Conservation (phyloP, 2,797 vertebrate genomes). For the Decapterus maruadsi region DNA sequence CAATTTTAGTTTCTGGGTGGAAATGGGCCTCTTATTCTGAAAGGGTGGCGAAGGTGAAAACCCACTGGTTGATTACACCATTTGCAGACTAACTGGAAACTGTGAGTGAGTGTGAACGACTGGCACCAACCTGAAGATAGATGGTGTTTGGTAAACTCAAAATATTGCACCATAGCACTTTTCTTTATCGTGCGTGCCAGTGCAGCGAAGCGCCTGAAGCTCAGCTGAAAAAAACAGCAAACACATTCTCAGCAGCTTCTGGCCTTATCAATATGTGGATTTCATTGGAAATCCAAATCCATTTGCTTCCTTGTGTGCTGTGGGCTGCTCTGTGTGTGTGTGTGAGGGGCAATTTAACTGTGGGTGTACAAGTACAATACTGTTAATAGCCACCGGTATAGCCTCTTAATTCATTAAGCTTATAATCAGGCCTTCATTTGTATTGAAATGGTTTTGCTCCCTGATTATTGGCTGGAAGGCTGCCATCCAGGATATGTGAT, state of each 20-base stretch:
- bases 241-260: conserved; percentile 5
- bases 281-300: conserved; percentile 7
- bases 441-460: conserved; percentile 17
- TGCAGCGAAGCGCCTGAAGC: neutral
- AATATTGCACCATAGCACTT: conserved; percentile 1
- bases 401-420: conserved; percentile 56
- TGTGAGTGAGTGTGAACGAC: neutral
- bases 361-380: conserved; percentile 3
- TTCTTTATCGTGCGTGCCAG: neutral
- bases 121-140: neutral
- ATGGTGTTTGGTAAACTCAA: conserved; percentile 7
- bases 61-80: neutral
- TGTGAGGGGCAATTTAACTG: neutral
- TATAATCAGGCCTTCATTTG: conserved; percentile 36
- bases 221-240: neutral
- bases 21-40: neutral
- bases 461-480: conserved; percentile 43
- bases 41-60: neutral
- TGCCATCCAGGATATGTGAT: conserved; percentile 35
- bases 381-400: conserved; percentile 19
- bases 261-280: conserved; percentile 4
- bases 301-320: neutral
- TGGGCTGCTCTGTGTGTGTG: neutral
- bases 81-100: too few species aligned
- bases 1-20: conserved; percentile 2